Percentiles rank a stretch among this genome's conserved stretches.
Conservation (phyloP, 2,888 invertebrate species). For the Balanococcus diminutus region DNA sequence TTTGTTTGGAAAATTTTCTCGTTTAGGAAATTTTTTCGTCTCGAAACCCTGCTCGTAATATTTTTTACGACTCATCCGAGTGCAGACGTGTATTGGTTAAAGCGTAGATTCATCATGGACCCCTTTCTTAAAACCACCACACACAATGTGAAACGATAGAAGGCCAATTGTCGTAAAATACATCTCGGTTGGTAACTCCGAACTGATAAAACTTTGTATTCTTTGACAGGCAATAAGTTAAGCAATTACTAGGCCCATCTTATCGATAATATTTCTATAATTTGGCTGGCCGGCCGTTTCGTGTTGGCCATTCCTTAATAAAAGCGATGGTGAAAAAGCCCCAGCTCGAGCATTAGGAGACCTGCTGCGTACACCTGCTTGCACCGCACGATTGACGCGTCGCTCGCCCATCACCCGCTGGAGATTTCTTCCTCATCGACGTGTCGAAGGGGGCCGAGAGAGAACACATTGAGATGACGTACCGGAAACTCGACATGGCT, state of each 20-base stretch:
- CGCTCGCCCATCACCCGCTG: not conserved
- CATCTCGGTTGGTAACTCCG: not conserved
- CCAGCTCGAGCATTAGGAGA: not conserved
- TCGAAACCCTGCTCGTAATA: not conserved
- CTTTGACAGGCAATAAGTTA: slow-evolving; percentile 20
- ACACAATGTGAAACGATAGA: not conserved
- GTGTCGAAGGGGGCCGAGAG: not conserved
- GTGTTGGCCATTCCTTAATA: slow-evolving; percentile 9
- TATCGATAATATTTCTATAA: slow-evolving; percentile 3
- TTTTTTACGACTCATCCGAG: not conserved
- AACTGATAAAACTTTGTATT: slow-evolving; percentile 9
- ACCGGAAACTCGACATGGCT: not conserved
- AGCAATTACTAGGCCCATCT: not conserved
- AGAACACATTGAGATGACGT: not conserved
- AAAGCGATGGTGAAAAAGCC: not conserved
- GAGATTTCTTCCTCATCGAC: not conserved
- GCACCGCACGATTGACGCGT: slow-evolving; percentile 1
- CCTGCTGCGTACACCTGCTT: slow-evolving; percentile 16
- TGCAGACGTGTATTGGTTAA: not conserved
- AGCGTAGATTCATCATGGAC: not conserved
- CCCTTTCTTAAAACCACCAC: not conserved
- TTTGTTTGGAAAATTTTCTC: no score
- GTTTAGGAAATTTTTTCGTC: no score
- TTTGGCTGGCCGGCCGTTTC: not conserved
- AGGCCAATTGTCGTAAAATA: slow-evolving; percentile 10